Evolutionary conservation across 2,888 invertebrate species (phyloP), one percentile per base, ranked within the genome.

Genomic region (Schrankia costaestrigalis): DNA sequence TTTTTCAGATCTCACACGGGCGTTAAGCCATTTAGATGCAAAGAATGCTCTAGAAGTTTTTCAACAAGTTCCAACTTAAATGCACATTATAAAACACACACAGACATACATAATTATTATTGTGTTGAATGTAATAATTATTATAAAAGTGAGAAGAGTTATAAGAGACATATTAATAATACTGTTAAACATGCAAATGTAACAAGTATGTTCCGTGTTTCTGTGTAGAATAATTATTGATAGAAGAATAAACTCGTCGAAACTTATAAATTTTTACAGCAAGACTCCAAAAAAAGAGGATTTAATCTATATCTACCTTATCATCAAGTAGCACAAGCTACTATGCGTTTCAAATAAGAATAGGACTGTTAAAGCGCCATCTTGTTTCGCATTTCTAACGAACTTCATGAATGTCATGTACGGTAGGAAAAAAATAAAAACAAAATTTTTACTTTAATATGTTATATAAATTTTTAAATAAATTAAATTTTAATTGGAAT

Each of bases 61-160:
- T 5, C 41, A 0, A 55, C 55, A 0, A 35, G 26, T 2, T 55
- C 57, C 0, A 54, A 50, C 11, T 14, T 57, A 7, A 43, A 41
- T 10, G 41, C 46, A 0, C 55, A 55, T n/a, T 22, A 4, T 3
- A 3, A 29, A 0, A 38, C 42, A 0, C 55, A 55, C 6, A 17
- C 31, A 0, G 12, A 31, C 0, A 27, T 7, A 0, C 5, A 11
- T 0, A 11, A 8, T 3, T 34, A 33, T 11, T 57, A 55, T 14
- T 55, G 55, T 5, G 57, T 57, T 0, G 63, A 65, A 9, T 68
- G 66, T 4, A 37, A 69, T 18, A 52, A 49, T 0, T 33, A 37
- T 3, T 69, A 63, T 6, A 67, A 63, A 25, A 66, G 49, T 0
- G 40, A 35, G 1, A 65, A 65, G 17, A 55, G 55, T 5, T 11